Evolutionary conservation across 2,113 vertebrate species (phyloP), one percentile per base, ranked within the genome.

Genomic region (Ictalurus furcatus): DNA sequence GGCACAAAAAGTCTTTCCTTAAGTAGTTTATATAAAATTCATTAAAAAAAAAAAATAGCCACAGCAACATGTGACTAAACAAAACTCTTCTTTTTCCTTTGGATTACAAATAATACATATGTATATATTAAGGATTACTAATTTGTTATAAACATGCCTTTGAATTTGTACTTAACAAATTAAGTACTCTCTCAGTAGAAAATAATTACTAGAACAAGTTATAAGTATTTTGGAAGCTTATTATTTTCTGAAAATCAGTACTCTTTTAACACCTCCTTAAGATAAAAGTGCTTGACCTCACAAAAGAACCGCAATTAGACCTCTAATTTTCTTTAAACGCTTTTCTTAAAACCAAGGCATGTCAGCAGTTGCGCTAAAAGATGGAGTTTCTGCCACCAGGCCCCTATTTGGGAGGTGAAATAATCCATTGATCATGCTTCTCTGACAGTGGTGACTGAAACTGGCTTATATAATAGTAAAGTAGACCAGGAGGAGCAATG

Each of bases 11-110:
- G 44, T 69, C 48, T 74, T 48, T 84, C 40, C 25, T 76, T 85
- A n/a, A 54, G 25, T 76, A 84, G 61, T 69, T 85, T 59, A 89
- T 88, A 86, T 84, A 90, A 88, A 85, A 81, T 76, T 56, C 25
- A 81, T 90, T 59, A 48, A 59, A 16, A 28, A 30, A 37, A 28
- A 59, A 82, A 5, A 48, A 82, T 59, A 74, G n/a, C 8, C 7
- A 23, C 19, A 25, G 28, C 17, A 59, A 25, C 0, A 76, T 14
- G 9, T 61, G 5, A 25, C 71, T 11, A 61, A 73, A 73, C 5
- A 21, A 63, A 65, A 65, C 28, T 19, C 6, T 23, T 73, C 12
- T 28, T 78, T 78, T 48, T 48, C 4, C 21, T 78, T 78, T 25
- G 40, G 19, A 76, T 76, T 25, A 48, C 17, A 76, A 25, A 76